Evolutionary conservation across 2,797 vertebrate genomes (phyloP).

Genomic region (Syngnathus acus): DNA sequence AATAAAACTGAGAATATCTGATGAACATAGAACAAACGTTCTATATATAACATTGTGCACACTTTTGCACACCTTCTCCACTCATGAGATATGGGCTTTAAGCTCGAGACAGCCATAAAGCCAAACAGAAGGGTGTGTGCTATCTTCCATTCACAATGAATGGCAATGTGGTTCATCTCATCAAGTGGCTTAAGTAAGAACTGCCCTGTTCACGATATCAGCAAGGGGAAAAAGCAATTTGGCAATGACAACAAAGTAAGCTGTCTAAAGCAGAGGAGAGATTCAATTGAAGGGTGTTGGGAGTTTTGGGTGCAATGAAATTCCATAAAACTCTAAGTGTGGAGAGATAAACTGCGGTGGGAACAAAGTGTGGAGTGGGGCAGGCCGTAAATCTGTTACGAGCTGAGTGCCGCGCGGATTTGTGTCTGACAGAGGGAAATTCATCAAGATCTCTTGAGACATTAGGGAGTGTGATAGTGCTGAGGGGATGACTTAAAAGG

Average conservation of each 20-base stretch:
- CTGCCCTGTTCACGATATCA: conserved; percentile 43
- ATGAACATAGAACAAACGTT: no score
- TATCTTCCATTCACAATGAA: conserved; percentile 36
- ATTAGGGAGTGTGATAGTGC: conserved; percentile 4
- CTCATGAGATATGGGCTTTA: background rate
- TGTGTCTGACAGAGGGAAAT: conserved; percentile 8
- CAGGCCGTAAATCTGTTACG: conserved; percentile 51
- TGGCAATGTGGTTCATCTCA: conserved; percentile 33
- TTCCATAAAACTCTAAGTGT: conserved; percentile 53
- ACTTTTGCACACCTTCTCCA: no score
- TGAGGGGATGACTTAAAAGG: conserved; percentile 9
- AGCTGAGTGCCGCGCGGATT: conserved; percentile 25
- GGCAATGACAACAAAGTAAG: conserved; percentile 48
- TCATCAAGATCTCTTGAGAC: background rate
- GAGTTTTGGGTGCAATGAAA: conserved; percentile 43
- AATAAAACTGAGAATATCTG: no score
- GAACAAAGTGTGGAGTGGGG: conserved; percentile 51
- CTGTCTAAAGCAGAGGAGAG: conserved; percentile 28
- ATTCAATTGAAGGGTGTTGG: conserved; percentile 47
- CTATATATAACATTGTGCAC: no score
- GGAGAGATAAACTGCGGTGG: conserved; percentile 43
- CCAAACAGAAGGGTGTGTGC: conserved; percentile 36
- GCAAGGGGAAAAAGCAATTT: conserved; percentile 47
- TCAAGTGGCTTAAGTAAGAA: conserved; percentile 24
- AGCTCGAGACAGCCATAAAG: conserved; percentile 50